A percentile compares a stretch with the other conserved stretches of the same genome.
Evolutionary conservation across 1,140 invertebrate genomes (phyloP).

Genomic region (Ceratitis capitata): DNA sequence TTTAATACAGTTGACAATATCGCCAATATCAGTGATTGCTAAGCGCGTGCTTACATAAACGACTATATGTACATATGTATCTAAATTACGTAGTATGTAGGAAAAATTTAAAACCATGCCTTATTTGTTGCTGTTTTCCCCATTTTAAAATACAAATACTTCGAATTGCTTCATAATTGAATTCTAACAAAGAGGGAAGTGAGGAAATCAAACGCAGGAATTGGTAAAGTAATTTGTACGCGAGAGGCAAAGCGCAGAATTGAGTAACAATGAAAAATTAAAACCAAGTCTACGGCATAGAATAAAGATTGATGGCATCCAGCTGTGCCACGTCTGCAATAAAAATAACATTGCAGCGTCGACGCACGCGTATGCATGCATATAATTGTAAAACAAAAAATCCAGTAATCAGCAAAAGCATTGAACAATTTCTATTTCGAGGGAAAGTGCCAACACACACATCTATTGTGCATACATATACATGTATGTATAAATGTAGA

Average conservation of each 20-base stretch:
- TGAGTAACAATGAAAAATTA: not conserved
- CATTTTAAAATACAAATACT: not conserved
- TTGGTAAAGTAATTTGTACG: not conserved
- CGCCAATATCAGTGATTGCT: not conserved
- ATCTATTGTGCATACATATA: not conserved
- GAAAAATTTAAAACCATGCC: not conserved
- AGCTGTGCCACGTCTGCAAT: not conserved
- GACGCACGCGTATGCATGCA: not conserved
- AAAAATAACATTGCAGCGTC: not conserved
- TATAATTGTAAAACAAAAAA: not conserved
- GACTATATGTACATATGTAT: not conserved
- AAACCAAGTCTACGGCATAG: not conserved
- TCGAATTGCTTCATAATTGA: not conserved
- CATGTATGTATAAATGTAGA: not conserved
- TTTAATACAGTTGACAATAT: not conserved
- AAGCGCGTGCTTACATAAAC: not conserved
- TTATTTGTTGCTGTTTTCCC: no score
- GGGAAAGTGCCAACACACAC: not conserved
- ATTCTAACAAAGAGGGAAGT: not conserved
- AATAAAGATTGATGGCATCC: not conserved
- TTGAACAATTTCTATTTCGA: not conserved
- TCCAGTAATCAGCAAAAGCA: not conserved
- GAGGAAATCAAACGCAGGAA: not conserved
- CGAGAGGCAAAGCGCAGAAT: not conserved
- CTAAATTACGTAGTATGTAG: not conserved